phyloP scores from a whole-genome alignment of 2,888 invertebrate species.

The Tortrix viridana region DNA sequence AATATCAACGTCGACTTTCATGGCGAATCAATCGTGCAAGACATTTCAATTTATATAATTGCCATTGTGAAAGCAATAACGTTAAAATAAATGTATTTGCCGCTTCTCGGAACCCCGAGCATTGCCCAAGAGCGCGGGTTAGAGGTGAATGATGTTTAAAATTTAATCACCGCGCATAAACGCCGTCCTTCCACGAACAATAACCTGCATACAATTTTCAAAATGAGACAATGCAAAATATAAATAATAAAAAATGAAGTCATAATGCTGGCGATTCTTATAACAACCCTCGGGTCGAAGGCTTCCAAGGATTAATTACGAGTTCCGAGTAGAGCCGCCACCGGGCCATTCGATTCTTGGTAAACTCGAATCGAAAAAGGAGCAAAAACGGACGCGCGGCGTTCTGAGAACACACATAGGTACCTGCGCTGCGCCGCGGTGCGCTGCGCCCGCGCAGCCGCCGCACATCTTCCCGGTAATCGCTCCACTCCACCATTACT shows the following conservation, averaged over 20 bases:
- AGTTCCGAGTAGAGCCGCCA: slow-evolving; percentile 82
- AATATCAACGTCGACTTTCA: neutral
- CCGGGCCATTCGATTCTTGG: slow-evolving; percentile 81
- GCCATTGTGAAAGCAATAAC: slow-evolving; percentile 18
- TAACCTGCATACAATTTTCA: slow-evolving; percentile 67
- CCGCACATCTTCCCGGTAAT: slow-evolving; percentile 47
- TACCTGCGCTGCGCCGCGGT: slow-evolving; percentile 65
- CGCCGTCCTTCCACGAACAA: slow-evolving; percentile 66
- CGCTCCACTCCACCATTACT: slow-evolving; percentile 3
- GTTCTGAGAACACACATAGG: slow-evolving; percentile 81
- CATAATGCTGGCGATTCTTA: slow-evolving; percentile 77
- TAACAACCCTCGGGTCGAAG: slow-evolving; percentile 80
- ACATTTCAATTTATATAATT: slow-evolving; percentile 13
- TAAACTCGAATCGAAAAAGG: slow-evolving; percentile 83
- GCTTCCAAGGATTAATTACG: slow-evolving; percentile 84
- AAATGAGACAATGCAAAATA: slow-evolving; percentile 75
- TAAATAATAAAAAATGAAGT: slow-evolving; percentile 60
- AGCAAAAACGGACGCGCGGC: slow-evolving; percentile 77
- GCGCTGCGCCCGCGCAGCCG: slow-evolving; percentile 48
- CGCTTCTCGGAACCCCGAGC: slow-evolving; percentile 51
- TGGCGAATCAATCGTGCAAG: neutral
- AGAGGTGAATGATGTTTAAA: slow-evolving; percentile 61
- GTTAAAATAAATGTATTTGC: neutral
- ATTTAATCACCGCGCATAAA: slow-evolving; percentile 53
- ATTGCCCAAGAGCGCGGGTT: slow-evolving; percentile 55